Percentiles rank a stretch among this genome's conserved stretches.
Conservation (phyloP, 2,113 vertebrate genomes). For the Rafetus swinhoei region DNA sequence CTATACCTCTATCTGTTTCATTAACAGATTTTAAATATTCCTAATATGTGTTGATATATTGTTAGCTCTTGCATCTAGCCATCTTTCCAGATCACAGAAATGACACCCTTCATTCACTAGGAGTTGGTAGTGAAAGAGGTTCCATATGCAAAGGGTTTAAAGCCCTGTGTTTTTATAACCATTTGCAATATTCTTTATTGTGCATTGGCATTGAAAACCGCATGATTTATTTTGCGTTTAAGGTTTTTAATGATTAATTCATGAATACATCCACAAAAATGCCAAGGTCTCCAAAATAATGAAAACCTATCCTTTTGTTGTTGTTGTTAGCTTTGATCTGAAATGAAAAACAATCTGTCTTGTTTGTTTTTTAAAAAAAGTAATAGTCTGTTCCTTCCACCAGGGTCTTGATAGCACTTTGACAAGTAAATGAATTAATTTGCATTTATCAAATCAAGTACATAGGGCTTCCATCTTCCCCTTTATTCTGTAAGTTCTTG, state of each 20-base stretch:
- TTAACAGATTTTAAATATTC: conserved; percentile 73
- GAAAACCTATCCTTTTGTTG: conserved; percentile 56
- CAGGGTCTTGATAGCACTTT: conserved; percentile 74
- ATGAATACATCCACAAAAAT: conserved; percentile 74
- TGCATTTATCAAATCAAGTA: conserved; percentile 73
- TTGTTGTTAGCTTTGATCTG: conserved; percentile 73
- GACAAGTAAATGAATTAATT: conserved; percentile 78
- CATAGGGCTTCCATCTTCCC: conserved; percentile 40
- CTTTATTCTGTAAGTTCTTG: neutral
- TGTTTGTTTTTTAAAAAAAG: conserved; percentile 36
- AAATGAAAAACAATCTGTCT: conserved; percentile 75
- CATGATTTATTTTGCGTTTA: conserved; percentile 70
- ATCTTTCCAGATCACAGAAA: conserved; percentile 36
- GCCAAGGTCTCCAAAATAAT: conserved; percentile 73
- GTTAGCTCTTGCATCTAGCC: conserved; percentile 32
- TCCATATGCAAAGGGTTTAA: conserved; percentile 30
- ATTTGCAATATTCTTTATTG: conserved; percentile 56
- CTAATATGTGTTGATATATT: conserved; percentile 64
- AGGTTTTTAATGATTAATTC: conserved; percentile 82
- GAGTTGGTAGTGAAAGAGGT: conserved; percentile 46
- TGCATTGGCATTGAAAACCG: conserved; percentile 61
- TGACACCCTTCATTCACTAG: conserved; percentile 32
- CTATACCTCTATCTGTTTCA: conserved; percentile 64
- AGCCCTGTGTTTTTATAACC: conserved; percentile 58
- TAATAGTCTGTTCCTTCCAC: conserved; percentile 55